Conservation (phyloP, 2,113 vertebrate genomes). For the Notarius lentiginosus region DNA sequence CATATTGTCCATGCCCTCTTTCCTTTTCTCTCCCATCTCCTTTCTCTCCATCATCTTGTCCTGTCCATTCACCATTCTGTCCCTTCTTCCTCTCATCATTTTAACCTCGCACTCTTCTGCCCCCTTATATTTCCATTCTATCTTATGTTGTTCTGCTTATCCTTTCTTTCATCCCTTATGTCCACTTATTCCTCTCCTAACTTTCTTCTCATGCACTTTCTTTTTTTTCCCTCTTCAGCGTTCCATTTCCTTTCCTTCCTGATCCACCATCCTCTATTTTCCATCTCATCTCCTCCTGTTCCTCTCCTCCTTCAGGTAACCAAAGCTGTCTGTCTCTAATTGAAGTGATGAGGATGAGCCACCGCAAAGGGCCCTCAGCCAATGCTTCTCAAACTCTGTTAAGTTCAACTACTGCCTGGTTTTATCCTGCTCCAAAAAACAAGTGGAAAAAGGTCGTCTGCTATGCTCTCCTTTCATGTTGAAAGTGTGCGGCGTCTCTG, state of each 20-base stretch:
- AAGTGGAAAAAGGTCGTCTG: no score
- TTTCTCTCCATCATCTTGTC: no score
- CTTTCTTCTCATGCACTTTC: neutral
- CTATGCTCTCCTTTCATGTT: neutral
- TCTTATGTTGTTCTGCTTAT: neutral
- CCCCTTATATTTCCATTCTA: neutral
- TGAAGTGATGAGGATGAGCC: constrained; percentile 55
- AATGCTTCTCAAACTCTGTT: constrained; percentile 43
- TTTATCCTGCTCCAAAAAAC: constrained; percentile 8
- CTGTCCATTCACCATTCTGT: no score
- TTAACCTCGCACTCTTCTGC: neutral
- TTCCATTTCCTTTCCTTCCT: neutral
- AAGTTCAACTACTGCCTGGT: constrained; percentile 28
- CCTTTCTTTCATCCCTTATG: neutral
- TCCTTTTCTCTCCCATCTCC: neutral
- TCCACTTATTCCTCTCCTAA: neutral
- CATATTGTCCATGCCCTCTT: neutral
- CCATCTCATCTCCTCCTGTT: neutral
- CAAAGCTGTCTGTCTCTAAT: constrained; percentile 57
- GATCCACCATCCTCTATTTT: constrained; percentile 11
- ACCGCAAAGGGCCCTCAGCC: constrained; percentile 29
- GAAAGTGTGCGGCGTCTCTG: constrained; percentile 11
- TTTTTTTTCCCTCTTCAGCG: neutral
- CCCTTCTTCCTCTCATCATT: neutral
- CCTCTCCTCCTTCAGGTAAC: constrained; percentile 52